Base-by-base conservation (phyloP, 2,888 invertebrate species). In the Flexamia atlantica region DNA sequence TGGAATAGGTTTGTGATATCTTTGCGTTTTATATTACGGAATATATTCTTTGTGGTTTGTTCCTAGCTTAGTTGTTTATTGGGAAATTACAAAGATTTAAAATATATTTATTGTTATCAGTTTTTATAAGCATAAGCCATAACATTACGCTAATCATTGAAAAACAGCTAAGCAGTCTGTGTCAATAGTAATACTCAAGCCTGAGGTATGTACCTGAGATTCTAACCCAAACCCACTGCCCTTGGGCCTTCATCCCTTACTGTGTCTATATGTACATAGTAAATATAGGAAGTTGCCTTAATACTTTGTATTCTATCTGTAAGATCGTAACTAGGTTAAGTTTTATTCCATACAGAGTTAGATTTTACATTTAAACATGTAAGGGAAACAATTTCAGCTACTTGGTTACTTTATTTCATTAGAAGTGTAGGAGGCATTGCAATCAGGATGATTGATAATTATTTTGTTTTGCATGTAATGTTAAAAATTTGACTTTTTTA, bases 231-330 rank as follows among this genome's bases (percentile, higher is more conserved):
- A 76, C 46, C 76, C 76, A 76, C 76, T 76, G 76, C 76, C 76
- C 76, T 76, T 76, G 76, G 40, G 76, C 76, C 72, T 25, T 4
- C 23, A 36, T n/a, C 50, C 28, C 76, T 23, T 10, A 36, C 3
- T 42, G 72, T 76, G 76, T 76, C 72, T 72, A 76, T 76, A 76
- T 76, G 76, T 76, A 76, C 28, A 76, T 76, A 76, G 28, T 76
- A 76, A 46, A 10, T 46, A 76, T 76, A 76, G 76, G 50, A 76
- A 23, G 28, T 17, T 76, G 76, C 76, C 76, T 76, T 76, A 76
- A 76, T 46, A 76, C 50, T 46, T 40, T n/a, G 50, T 76, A 76
- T 76, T 76, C 50, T 76, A 76, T 76, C 76, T 76, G 50, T 76
- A 76, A 76, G 50, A 28, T 50, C 14, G 50, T 46, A 46, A 3